Evolutionary conservation across 2,888 invertebrate genomes (phyloP), one percentile per base, ranked within the genome.

Genomic region (Napeogenes sylphis): DNA sequence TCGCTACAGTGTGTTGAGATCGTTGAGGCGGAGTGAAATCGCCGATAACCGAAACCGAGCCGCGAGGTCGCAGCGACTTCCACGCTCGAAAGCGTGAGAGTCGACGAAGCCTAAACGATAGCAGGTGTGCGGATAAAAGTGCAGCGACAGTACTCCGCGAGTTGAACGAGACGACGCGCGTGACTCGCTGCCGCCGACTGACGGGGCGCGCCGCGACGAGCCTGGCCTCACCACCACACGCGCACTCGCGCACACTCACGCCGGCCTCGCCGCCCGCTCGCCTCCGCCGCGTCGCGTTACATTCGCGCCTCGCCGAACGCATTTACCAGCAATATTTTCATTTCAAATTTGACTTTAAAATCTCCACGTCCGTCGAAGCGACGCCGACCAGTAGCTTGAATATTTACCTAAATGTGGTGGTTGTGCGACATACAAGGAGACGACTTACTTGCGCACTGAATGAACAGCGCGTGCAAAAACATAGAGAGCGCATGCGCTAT

Each of bases 141-240:
- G 79, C 83, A 81, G 80, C 80, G 74, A 72, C 68, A 77, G 72
- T 74, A 72, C 80, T 68, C 76, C 78, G 78, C 79, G 81, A 81
- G 75, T 74, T 79, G 76, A 75, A 85, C 85, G 81, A 84, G 82
- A 87, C 89, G 85, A 85, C 87, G 84, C 86, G 90, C 86, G 87
- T 86, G 90, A 86, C 86, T 88, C 82, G 87, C 85, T 83, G 86
- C 84, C 88, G 88, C 84, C 88, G 85, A 90, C 90, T 90, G 89
- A 88, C 86, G 87, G 85, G 80, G 84, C 87, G 87, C 86, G 84
- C 86, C 85, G 85, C 84, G 82, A 76, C 84, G 82, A 81, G 78
- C 77, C 83, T 78, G 80, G 77, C 74, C 75, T 73, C 80, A 86
- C 87, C 79, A 75, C 71, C 76, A 76, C 79, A 77, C 74, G 75